Evolutionary conservation across 2,797 vertebrate species (phyloP).

Genomic region (Falco columbarius): DNA sequence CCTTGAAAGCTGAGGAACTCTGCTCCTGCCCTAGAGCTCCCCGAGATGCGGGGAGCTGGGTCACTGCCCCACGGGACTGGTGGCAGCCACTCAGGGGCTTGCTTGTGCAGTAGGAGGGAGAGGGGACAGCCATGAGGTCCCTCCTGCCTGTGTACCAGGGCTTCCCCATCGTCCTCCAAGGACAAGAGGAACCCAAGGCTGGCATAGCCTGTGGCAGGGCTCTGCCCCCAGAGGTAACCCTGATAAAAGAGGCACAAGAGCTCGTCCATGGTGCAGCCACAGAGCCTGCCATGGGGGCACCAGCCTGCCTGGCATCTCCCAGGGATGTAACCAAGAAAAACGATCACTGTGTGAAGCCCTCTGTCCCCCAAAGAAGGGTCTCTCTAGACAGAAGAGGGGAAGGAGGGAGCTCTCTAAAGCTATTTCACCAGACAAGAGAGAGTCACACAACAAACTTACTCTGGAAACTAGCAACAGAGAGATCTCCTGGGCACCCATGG

Average conservation of each 20-base stretch:
- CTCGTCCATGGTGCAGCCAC: background rate
- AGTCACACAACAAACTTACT: slow-evolving; percentile 76
- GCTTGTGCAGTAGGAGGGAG: background rate
- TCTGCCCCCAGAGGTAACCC: background rate
- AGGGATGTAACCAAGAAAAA: background rate
- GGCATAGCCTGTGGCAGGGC: background rate
- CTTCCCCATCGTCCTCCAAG: background rate
- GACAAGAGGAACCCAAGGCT: background rate
- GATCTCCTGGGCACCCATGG: slow-evolving; percentile 76
- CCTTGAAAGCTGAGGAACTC: background rate
- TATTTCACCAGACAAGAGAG: slow-evolving; percentile 60
- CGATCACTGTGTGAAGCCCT: background rate
- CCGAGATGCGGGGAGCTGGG: accelerated
- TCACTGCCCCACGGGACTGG: background rate
- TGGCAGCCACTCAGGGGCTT: background rate
- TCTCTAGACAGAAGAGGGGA: background rate
- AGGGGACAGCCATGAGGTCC: background rate
- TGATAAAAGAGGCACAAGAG: background rate
- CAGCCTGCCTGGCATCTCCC: background rate
- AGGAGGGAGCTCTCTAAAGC: slow-evolving; percentile 46
- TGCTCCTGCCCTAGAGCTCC: background rate
- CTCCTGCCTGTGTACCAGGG: background rate
- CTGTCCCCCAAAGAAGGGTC: background rate
- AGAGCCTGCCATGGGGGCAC: background rate
- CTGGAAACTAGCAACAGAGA: slow-evolving; percentile 84